Conservation (phyloP, 2,888 invertebrate species). For the Chrysina gloriosa region DNA sequence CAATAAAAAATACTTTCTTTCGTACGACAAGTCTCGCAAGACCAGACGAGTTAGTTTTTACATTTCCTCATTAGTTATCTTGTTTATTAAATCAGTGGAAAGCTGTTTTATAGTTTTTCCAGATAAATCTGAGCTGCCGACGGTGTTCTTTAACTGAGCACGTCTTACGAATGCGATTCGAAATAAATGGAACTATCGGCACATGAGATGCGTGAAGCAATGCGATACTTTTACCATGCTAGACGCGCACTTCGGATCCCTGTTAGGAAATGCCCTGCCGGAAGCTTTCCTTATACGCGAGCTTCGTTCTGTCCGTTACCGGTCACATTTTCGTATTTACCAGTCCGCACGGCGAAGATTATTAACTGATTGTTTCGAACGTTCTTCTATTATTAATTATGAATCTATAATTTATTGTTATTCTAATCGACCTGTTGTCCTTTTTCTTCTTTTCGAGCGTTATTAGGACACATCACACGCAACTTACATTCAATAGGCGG, state of each 20-base stretch:
- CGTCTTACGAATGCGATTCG: slow-evolving; percentile 12
- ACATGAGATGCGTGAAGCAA: slow-evolving; percentile 46
- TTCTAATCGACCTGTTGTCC: slow-evolving; percentile 25
- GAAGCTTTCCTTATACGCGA: slow-evolving; percentile 50
- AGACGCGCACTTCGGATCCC: slow-evolving; percentile 45
- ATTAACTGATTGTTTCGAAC: slow-evolving; percentile 34
- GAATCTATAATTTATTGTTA: slow-evolving; percentile 25
- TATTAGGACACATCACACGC: slow-evolving; percentile 31
- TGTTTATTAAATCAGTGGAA: too few relatives aligned
- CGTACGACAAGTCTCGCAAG: too few relatives aligned
- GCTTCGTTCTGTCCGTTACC: slow-evolving; percentile 44
- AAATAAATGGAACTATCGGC: slow-evolving; percentile 18
- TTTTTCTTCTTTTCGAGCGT: slow-evolving; percentile 15
- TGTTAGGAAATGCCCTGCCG: slow-evolving; percentile 51
- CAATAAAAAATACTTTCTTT: too few relatives aligned
- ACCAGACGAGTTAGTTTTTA: too few relatives aligned
- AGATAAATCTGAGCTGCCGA: too few relatives aligned
- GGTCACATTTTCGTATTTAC: slow-evolving; percentile 40
- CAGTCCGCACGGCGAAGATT: slow-evolving; percentile 28
- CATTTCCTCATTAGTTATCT: too few relatives aligned
- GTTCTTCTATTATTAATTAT: slow-evolving; percentile 34
- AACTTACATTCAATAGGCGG: slow-evolving; percentile 10
- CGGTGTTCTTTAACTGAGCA: too few relatives aligned
- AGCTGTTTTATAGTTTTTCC: too few relatives aligned
- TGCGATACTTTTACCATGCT: slow-evolving; percentile 48